A percentile compares a stretch with the other conserved stretches of the same genome.
Evolutionary conservation across 2,113 vertebrate genomes (phyloP).

Genomic region (Sphyrna mokarran): DNA sequence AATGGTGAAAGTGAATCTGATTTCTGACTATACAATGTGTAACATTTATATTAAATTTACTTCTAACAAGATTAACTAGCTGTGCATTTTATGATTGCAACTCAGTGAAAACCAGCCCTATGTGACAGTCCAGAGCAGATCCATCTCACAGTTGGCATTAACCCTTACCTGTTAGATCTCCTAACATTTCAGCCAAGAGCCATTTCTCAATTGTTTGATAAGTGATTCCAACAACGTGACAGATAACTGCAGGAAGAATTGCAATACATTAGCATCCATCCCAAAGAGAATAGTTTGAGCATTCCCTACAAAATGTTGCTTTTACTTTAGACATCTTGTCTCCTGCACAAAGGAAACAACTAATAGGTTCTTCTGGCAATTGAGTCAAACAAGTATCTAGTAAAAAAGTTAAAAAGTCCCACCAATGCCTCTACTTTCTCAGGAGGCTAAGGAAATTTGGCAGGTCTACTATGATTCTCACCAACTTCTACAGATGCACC

Average conservation of each 20-base stretch:
- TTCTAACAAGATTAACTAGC: not conserved
- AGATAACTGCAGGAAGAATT: constrained; percentile 66
- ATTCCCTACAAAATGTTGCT: not conserved
- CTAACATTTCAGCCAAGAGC: constrained; percentile 81
- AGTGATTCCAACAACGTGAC: constrained; percentile 86
- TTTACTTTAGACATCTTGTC: not conserved
- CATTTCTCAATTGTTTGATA: constrained; percentile 85
- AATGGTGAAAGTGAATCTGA: not conserved
- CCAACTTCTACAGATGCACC: no score
- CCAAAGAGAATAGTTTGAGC: not conserved
- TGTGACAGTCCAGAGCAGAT: not conserved
- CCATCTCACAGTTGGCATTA: not conserved
- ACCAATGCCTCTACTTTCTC: no score
- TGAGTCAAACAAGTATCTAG: not conserved
- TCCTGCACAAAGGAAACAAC: not conserved
- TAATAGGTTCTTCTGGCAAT: not conserved
- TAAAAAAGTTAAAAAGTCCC: no score
- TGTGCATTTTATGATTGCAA: not conserved
- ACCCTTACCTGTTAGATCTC: constrained; percentile 74
- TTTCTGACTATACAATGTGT: not conserved
- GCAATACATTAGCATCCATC: not conserved
- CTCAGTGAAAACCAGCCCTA: not conserved
- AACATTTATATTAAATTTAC: not conserved
- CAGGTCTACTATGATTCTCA: no score
- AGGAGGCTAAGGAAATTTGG: no score